Base-by-base conservation (phyloP, 2,888 invertebrate genomes). In the Drosophila testacea region DNA sequence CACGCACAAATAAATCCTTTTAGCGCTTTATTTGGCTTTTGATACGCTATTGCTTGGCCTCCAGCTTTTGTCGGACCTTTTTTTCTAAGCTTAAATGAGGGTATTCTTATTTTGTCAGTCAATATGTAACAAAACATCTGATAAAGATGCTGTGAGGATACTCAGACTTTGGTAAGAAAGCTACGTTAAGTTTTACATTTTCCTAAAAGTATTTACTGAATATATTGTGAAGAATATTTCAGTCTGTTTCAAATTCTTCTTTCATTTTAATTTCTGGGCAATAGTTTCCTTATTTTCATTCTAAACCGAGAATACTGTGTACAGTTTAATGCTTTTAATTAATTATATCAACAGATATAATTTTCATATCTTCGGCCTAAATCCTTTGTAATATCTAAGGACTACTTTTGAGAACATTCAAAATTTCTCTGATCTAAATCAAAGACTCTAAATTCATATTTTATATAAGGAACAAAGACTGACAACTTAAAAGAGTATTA, bases 1-100 rank as follows among this genome's bases (percentile, higher is more conserved):
- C 51, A 36, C 13, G 51, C 54, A 70, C 68, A 64, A 73, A 69
- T 80, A 88, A 88, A 90, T 86, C 79, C 90, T 86, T 86, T 90
- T 77, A 76, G 77, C 81, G 81, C 77, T 83, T 79, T 84, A 86
- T 83, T 81, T 75, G 75, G 73, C 77, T 75, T 79, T 74, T 87
- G 71, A 79, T 69, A 69, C 76, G 65, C 55, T 36, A 36, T 57
- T 36, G 6, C 57, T 57, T 64, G 60, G 47, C 63, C 36, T 57
- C 47, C 46, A 54, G 55, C 50, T 44, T 62, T 62, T 72, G 68
- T 72, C 73, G 64, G 44, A 61, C 42, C 63, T 39, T 46, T 65
- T 52, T 57, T 55, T 48, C 16, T 42, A 10, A 36, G 27, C 9
- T 41, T 38, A 42, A 10, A 22, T 10, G 0, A 13, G 46, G 10